phyloP scores from a whole-genome alignment of 2,113 vertebrate genomes.

The Trichechus manatus region DNA sequence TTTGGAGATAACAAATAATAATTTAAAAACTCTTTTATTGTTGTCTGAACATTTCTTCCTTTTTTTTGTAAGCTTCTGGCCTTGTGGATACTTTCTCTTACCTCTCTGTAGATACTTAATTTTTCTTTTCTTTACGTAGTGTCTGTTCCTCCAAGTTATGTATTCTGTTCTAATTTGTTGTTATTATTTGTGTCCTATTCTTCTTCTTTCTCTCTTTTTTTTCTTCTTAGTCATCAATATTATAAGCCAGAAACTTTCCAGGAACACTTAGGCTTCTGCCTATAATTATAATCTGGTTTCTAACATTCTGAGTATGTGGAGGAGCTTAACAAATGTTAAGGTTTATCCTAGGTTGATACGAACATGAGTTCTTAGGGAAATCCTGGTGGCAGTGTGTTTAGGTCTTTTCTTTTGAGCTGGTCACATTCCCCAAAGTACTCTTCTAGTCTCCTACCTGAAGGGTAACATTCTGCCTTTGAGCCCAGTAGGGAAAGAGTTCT shows the following conservation, averaged over 20 bases:
- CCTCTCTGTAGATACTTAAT: not conserved
- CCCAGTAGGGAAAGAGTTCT: not conserved
- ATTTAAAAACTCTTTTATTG: not conserved
- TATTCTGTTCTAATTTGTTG: not conserved
- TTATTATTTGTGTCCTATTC: not conserved
- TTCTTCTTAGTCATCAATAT: not conserved
- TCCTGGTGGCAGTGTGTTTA: not conserved
- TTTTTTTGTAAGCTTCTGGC: not conserved
- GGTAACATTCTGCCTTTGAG: not conserved
- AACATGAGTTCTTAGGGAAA: not conserved
- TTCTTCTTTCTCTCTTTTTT: not conserved
- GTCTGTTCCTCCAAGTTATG: not conserved
- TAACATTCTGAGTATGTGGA: not conserved
- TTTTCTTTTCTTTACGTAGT: not conserved
- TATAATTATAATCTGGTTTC: not conserved
- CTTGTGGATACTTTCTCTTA: not conserved
- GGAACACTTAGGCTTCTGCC: not conserved
- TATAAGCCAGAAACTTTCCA: not conserved
- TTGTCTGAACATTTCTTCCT: not conserved
- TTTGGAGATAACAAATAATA: not conserved
- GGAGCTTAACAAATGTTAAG: not conserved
- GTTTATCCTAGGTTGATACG: not conserved
- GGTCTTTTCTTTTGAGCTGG: not conserved
- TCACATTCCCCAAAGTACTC: not conserved
- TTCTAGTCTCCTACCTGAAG: not conserved